Conservation (phyloP, 2,797 vertebrate genomes). For the Heliangelus exortis region DNA sequence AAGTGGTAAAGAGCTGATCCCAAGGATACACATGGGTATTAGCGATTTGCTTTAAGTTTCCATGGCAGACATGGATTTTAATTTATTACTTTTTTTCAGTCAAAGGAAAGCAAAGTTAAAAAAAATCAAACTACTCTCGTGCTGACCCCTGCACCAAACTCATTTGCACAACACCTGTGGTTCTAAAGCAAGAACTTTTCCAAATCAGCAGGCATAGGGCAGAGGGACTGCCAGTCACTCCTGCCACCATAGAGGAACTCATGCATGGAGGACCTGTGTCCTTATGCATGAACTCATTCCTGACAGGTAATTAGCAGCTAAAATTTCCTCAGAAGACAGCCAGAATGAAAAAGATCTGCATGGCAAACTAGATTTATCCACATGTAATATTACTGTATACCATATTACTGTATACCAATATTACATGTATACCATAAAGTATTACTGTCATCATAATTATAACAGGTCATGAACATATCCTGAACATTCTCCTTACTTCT, state of each 20-base stretch:
- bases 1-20: neutral
- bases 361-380: neutral
- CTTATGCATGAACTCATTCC: neutral
- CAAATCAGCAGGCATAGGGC: neutral
- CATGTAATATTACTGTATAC: too few relatives aligned
- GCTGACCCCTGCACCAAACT: neutral
- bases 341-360: neutral
- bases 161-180: neutral
- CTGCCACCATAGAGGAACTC: neutral
- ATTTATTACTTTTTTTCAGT: neutral
- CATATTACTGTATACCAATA: too few relatives aligned
- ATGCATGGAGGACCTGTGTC: neutral
- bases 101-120: neutral
- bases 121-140: neutral
- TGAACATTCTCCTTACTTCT: neutral
- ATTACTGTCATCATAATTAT: neutral
- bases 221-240: neutral
- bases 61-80: neutral
- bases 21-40: neutral
- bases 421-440: too few relatives aligned
- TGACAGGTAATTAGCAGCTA: neutral
- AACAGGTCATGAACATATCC: neutral
- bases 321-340: neutral
- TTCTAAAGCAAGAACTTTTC: neutral
- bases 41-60: conserved; percentile 10